Evolutionary conservation across 2,113 vertebrate genomes (phyloP), one percentile per base, ranked within the genome.

Genomic region (Chaetodon auriga): DNA sequence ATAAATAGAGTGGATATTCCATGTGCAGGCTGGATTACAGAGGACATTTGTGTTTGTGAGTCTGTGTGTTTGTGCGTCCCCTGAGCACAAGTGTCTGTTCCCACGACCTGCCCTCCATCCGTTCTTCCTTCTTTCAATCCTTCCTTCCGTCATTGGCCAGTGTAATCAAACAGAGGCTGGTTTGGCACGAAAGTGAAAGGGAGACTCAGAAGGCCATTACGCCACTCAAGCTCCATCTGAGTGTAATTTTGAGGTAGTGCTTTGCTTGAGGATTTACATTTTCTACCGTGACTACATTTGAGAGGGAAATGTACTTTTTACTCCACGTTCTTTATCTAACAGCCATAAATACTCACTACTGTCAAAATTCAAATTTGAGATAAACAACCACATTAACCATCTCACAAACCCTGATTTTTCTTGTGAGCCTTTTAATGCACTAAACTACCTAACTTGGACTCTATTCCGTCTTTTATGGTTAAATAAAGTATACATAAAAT

Each of bases 91-190:
- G 69, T 91, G 91, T 92, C 90, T 91, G 85, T 94, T 94, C 94
- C 92, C 93, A 94, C 71, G 92, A 93, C 89, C 89, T 92, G 91
- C 88, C 90, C 91, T 84, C 89, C 73, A 62, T 90, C 84, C 76
- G 60, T 79, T 85, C 87, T 75, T 86, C 87, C 84, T 80, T 76
- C 84, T 72, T 78, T 77, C 75, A 49, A 25, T 84, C 80, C 69
- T 85, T 80, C 78, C 82, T 76, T 75, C 81, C 43, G 45, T 70
- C 89, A 79, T 64, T 84, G 69, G 77, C 73, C 71, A 86, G 78
- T 51, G 41, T 77, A 90, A 89, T 85, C 81, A 89, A 87, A 89
- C 86, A 82, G 64, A 87, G 48, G 72, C 78, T n/a, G n/a, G 43
- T 85, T 81, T 89, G 68, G 82, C 75, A 80, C 18, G 55, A 68